phyloP scores from a whole-genome alignment of 2,113 vertebrate genomes.

The Oncorhynchus mykiss region DNA sequence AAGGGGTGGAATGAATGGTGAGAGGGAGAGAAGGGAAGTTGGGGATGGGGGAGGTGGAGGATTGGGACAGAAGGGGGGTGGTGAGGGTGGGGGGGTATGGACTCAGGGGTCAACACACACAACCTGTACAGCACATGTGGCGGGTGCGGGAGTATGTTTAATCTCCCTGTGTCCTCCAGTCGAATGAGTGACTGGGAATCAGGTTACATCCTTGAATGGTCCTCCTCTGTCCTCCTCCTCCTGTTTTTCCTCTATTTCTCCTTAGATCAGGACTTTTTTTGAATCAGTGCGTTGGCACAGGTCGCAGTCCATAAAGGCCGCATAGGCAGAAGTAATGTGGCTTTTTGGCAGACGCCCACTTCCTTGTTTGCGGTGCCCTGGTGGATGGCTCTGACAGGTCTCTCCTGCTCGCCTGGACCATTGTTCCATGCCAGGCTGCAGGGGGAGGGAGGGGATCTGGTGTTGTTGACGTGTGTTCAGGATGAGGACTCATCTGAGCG shows the following conservation, averaged over 20 bases:
- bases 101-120: too few relatives aligned
- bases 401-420: constrained; percentile 42
- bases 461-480: constrained; percentile 22
- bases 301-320: constrained; percentile 48
- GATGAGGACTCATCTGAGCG: constrained; percentile 12
- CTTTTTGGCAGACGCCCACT: constrained; percentile 63
- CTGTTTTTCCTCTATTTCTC: constrained; percentile 15
- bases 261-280: constrained; percentile 42
- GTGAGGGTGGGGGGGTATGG: neutral
- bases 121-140: neutral
- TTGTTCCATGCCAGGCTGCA: constrained; percentile 62
- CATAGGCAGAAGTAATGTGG: constrained; percentile 63
- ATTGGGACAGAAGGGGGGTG: constrained; percentile 1
- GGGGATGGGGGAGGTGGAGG: neutral
- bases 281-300: constrained; percentile 40
- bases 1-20: too few relatives aligned
- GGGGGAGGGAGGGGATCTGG: constrained; percentile 6
- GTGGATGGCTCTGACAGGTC: constrained; percentile 52
- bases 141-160: neutral
- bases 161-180: constrained; percentile 15
- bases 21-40: too few relatives aligned
- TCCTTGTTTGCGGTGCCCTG: constrained; percentile 59
- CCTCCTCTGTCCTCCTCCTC: neutral
- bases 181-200: constrained; percentile 55
- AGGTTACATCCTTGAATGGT: constrained; percentile 56